phyloP scores from a whole-genome alignment of 2,888 invertebrate species.

The Dioctria rufipes region DNA sequence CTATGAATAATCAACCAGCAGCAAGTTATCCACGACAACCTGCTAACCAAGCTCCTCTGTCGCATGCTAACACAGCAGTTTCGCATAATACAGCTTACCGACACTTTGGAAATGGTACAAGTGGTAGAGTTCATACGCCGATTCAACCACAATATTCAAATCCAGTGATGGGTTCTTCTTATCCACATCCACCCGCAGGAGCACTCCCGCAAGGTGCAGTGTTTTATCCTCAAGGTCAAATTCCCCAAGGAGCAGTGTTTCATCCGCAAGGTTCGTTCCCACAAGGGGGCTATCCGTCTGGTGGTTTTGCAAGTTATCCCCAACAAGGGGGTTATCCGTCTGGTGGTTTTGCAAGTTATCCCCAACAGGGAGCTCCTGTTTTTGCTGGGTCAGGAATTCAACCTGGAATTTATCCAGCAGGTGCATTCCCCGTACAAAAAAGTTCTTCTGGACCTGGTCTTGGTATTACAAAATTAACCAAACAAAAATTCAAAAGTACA shows the following conservation, averaged over 20 bases:
- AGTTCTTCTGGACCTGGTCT: conserved; percentile 67
- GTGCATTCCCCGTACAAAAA: conserved; percentile 48
- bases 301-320: conserved; percentile 9
- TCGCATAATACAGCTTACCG: conserved; percentile 37
- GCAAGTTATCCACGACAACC: conserved; percentile 47
- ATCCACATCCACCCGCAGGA: conserved; percentile 46
- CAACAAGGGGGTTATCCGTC: conserved; percentile 47
- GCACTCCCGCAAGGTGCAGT: conserved; percentile 25
- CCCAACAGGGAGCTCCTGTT: conserved; percentile 47
- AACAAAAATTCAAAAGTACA: not conserved
- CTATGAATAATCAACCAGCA: conserved; percentile 35
- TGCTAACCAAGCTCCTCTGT: conserved; percentile 48
- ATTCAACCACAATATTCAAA: conserved; percentile 64
- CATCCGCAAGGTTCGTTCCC: conserved; percentile 63
- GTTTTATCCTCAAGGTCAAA: conserved; percentile 19
- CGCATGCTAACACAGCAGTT: conserved; percentile 16
- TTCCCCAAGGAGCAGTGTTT: conserved; percentile 65
- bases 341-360: conserved; percentile 30
- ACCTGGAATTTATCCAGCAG: conserved; percentile 57
- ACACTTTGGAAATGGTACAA: conserved; percentile 53
- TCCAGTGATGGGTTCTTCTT: conserved; percentile 61
- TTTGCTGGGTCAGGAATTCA: conserved; percentile 52
- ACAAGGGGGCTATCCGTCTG: conserved; percentile 57
- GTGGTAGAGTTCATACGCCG: conserved; percentile 62
- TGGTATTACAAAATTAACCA: conserved; percentile 63